Conservation (phyloP, 2,888 invertebrate genomes). For the Arenicola marina region DNA sequence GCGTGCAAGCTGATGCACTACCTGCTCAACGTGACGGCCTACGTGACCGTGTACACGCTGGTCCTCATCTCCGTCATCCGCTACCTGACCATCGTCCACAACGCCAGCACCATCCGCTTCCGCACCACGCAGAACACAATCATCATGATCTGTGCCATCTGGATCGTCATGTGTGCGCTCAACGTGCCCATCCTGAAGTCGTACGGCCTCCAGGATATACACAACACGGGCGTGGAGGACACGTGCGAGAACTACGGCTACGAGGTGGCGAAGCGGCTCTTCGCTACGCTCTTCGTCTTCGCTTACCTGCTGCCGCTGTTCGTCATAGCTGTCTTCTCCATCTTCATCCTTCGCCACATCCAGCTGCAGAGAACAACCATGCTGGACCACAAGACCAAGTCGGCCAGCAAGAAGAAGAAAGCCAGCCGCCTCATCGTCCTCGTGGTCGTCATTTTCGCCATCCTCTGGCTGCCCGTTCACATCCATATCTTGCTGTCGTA, state of each 20-base stretch:
- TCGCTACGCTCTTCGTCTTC: slow-evolving; percentile 32
- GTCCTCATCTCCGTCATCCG: slow-evolving; percentile 25
- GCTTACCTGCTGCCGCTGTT: slow-evolving; percentile 34
- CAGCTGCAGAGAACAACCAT: slow-evolving; percentile 17
- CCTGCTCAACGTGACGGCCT: slow-evolving; percentile 86
- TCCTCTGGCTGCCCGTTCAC: slow-evolving; percentile 39
- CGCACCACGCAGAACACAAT: slow-evolving; percentile 80
- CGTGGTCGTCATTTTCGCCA: slow-evolving; percentile 37
- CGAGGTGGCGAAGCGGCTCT: slow-evolving; percentile 20
- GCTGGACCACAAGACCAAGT: slow-evolving; percentile 20
- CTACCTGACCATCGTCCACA: slow-evolving; percentile 30
- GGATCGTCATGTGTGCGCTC: slow-evolving; percentile 11
- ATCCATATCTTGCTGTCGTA: slow-evolving; percentile 34
- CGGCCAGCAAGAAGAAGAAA: slow-evolving; percentile 24
- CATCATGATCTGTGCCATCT: slow-evolving; percentile 27
- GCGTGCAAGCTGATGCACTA: slow-evolving; percentile 90
- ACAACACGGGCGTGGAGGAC: not conserved
- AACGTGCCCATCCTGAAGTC: slow-evolving; percentile 16
- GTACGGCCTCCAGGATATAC: slow-evolving; percentile 7
- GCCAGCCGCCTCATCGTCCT: slow-evolving; percentile 33
- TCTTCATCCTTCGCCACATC: slow-evolving; percentile 33
- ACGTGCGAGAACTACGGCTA: slow-evolving; percentile 24
- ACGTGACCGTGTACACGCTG: slow-evolving; percentile 80
- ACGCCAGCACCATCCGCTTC: slow-evolving; percentile 68
- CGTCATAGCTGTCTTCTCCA: slow-evolving; percentile 30